A percentile compares a stretch with the other conserved stretches of the same genome.
Conservation (phyloP, 2,888 invertebrate species). For the Conchocele bisecta region DNA sequence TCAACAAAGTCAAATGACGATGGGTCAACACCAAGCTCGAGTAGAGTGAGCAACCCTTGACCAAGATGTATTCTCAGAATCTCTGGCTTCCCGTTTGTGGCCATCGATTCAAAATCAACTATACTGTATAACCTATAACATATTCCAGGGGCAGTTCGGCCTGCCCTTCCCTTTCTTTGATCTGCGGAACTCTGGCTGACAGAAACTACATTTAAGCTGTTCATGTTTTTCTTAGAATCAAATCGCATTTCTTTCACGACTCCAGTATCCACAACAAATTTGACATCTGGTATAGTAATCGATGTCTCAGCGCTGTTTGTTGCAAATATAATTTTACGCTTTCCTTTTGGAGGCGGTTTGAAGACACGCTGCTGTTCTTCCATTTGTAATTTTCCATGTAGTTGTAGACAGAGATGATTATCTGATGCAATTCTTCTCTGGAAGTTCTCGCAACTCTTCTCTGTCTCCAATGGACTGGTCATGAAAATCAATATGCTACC, state of each 20-base stretch:
- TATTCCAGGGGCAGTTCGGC: slow-evolving; percentile 80
- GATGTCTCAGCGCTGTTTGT: slow-evolving; percentile 83
- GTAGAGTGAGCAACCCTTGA: slow-evolving; percentile 76
- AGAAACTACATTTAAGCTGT: slow-evolving; percentile 67
- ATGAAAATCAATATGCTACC: slow-evolving; percentile 83
- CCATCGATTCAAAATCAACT: slow-evolving; percentile 75
- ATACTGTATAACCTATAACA: slow-evolving; percentile 81
- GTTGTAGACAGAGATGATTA: slow-evolving; percentile 65
- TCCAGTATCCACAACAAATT: slow-evolving; percentile 82
- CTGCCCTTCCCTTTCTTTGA: slow-evolving; percentile 83
- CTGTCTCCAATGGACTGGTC: slow-evolving; percentile 78
- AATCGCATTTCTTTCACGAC: slow-evolving; percentile 80
- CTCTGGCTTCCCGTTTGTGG: slow-evolving; percentile 76
- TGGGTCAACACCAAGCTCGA: slow-evolving; percentile 76
- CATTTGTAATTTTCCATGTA: slow-evolving; percentile 78
- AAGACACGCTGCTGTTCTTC: slow-evolving; percentile 80
- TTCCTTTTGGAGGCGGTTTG: slow-evolving; percentile 55
- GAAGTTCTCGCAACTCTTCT: slow-evolving; percentile 71
- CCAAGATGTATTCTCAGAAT: slow-evolving; percentile 77
- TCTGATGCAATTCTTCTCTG: slow-evolving; percentile 27
- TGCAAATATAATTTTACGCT: slow-evolving; percentile 81
- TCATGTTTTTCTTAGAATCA: slow-evolving; percentile 77
- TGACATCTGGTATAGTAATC: slow-evolving; percentile 82
- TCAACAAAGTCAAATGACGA: slow-evolving; percentile 80
- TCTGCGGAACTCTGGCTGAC: slow-evolving; percentile 81